phyloP scores from a whole-genome alignment of 2,888 invertebrate genomes.

The Prosopocoilus inquinatus region DNA sequence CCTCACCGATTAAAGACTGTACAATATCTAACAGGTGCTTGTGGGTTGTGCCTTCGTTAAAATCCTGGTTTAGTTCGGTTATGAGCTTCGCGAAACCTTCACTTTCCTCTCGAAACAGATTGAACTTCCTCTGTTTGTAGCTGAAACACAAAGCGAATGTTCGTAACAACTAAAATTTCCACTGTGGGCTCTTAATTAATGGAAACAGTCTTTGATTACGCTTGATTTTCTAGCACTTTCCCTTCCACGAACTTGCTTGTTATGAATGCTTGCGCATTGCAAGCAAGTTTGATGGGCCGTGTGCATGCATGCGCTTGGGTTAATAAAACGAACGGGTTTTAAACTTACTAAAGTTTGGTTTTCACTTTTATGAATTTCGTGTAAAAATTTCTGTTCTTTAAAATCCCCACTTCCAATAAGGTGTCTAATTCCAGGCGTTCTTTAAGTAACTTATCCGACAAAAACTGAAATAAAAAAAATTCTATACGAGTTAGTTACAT shows the following conservation, averaged over 20 bases:
- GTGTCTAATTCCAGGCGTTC: slow-evolving; percentile 93
- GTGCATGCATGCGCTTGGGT: background rate
- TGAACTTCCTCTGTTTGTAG: slow-evolving; percentile 99
- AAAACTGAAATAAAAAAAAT: slow-evolving; percentile 49
- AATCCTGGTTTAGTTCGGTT: slow-evolving; percentile 87
- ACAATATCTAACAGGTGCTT: slow-evolving; percentile 80
- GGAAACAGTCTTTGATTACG: slow-evolving; percentile 13
- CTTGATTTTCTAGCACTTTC: background rate
- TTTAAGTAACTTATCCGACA: slow-evolving; percentile 84
- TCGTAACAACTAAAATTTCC: slow-evolving; percentile 19
- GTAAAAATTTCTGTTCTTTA: slow-evolving; percentile 86
- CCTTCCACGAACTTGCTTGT: background rate
- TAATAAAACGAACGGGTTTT: slow-evolving; percentile 7
- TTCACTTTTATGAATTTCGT: slow-evolving; percentile 97
- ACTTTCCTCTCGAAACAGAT: slow-evolving; percentile 96
- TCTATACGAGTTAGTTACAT: background rate
- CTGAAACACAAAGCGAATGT: slow-evolving; percentile 57
- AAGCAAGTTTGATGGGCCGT: background rate
- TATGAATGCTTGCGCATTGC: slow-evolving; percentile 5
- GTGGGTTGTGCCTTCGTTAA: slow-evolving; percentile 62
- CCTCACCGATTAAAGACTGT: slow-evolving; percentile 86
- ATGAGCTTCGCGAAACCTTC: slow-evolving; percentile 98
- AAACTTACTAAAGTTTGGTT: slow-evolving; percentile 94
- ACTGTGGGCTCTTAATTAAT: slow-evolving; percentile 10
- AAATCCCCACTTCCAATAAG: slow-evolving; percentile 84